Percentiles rank a stretch among this genome's conserved stretches.
phyloP scores from a whole-genome alignment of 2,797 vertebrate genomes.

The Alectoris magna region DNA sequence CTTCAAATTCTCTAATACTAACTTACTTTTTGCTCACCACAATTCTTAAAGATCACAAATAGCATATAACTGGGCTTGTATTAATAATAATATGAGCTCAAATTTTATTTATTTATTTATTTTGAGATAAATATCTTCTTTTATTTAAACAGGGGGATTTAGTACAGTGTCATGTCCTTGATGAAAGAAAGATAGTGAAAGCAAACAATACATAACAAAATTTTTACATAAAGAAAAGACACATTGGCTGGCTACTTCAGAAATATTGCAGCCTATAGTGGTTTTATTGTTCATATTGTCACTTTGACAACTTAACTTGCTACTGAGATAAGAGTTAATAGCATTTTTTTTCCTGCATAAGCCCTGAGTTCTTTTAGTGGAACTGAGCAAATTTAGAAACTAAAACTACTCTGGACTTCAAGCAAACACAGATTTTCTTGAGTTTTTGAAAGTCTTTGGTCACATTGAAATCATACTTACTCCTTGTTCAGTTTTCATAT shows the following conservation, averaged over 20 bases:
- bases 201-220: neutral
- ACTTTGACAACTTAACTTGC: neutral
- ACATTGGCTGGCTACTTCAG: neutral
- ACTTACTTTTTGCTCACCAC: neutral
- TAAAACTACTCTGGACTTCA: neutral
- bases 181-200: neutral
- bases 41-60: neutral
- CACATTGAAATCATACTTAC: neutral
- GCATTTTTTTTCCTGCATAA: neutral
- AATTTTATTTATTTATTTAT: neutral
- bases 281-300: neutral
- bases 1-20: neutral
- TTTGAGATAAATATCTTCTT: neutral
- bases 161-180: neutral
- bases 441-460: neutral
- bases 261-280: neutral
- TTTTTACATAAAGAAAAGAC: neutral
- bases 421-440: neutral
- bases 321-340: neutral
- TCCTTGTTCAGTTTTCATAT: neutral
- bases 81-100: neutral
- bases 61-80: neutral
- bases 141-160: constrained; percentile 14
- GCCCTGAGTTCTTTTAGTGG: neutral
- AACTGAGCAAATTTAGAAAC: neutral